Evolutionary conservation across 2,797 vertebrate species (phyloP).

Genomic region (Arnoldichthys spilopterus): DNA sequence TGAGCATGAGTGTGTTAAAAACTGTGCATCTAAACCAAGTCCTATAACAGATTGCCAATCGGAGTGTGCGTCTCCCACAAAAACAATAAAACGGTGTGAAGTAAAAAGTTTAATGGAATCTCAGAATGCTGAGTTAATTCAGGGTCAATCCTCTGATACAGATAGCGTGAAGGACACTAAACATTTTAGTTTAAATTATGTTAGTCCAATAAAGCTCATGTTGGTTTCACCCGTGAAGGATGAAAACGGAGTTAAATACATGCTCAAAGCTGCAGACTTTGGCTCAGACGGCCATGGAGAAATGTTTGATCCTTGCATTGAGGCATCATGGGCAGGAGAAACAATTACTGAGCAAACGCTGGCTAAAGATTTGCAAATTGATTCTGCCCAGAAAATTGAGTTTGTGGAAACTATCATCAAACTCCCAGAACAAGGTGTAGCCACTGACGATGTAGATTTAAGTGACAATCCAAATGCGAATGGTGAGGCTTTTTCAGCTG

Average conservation of each 20-base stretch:
- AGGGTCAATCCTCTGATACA: conserved; percentile 39
- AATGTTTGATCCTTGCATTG: conserved; percentile 78
- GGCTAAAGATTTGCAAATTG: conserved; percentile 52
- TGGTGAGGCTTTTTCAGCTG: conserved; percentile 56
- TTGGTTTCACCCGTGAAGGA: conserved; percentile 89
- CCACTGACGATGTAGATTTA: conserved; percentile 58
- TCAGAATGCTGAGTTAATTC: conserved; percentile 30
- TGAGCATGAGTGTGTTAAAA: conserved; percentile 32
- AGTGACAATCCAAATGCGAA: conserved; percentile 41
- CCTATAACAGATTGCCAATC: conserved; percentile 40
- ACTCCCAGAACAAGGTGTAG: conserved; percentile 60
- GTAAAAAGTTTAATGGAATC: conserved; percentile 33
- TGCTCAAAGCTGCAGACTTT: conserved; percentile 85
- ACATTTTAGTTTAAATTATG: conserved; percentile 74
- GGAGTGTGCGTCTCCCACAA: conserved; percentile 57
- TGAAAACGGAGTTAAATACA: conserved; percentile 88
- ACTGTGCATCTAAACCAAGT: conserved; percentile 43
- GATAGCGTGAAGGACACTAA: conserved; percentile 47
- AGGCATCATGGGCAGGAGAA: conserved; percentile 72
- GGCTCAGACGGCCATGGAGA: conserved; percentile 71
- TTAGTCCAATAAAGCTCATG: conserved; percentile 96
- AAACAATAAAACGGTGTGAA: conserved; percentile 39
- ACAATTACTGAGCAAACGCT: conserved; percentile 57
- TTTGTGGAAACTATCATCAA: conserved; percentile 66
- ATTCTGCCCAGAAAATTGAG: conserved; percentile 58